Evolutionary conservation across 2,113 vertebrate genomes (phyloP).

Genomic region (Podarcis cretensis): DNA sequence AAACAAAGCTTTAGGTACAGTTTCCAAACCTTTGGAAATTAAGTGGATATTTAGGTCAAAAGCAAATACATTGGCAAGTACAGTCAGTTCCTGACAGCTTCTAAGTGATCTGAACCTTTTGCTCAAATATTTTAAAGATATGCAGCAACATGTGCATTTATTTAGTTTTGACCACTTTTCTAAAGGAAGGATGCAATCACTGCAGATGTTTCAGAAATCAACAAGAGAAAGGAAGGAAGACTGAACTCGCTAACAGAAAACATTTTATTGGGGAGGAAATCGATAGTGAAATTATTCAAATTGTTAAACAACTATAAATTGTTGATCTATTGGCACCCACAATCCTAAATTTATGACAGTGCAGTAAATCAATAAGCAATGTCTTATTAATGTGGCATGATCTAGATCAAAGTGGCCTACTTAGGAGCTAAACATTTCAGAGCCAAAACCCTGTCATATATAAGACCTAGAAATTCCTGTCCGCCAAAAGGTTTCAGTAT

Average conservation of each 20-base stretch:
- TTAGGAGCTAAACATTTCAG: slow-evolving; percentile 26
- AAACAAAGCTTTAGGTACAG: background rate
- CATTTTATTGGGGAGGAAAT: background rate
- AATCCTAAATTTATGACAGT: background rate
- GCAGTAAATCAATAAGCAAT: slow-evolving; percentile 35
- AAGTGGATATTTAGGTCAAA: background rate
- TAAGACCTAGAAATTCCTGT: background rate
- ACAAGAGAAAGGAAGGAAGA: background rate
- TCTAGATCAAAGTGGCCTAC: slow-evolving; percentile 34
- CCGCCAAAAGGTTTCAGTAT: rapidly evolving
- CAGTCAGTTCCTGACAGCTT: background rate
- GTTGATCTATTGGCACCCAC: background rate
- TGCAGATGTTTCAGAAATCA: background rate
- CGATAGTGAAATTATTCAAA: background rate
- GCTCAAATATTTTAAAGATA: background rate
- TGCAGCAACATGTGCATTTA: background rate
- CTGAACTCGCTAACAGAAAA: background rate
- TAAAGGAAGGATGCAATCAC: background rate
- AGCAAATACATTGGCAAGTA: background rate
- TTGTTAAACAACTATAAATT: background rate
- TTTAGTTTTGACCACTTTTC: background rate
- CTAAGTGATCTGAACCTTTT: background rate
- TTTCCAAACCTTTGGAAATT: background rate
- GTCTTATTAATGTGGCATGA: slow-evolving; percentile 1
- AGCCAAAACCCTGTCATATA: slow-evolving; percentile 41